Base-by-base conservation (phyloP, 2,797 vertebrate species). In the Ctenopoma multispine region DNA sequence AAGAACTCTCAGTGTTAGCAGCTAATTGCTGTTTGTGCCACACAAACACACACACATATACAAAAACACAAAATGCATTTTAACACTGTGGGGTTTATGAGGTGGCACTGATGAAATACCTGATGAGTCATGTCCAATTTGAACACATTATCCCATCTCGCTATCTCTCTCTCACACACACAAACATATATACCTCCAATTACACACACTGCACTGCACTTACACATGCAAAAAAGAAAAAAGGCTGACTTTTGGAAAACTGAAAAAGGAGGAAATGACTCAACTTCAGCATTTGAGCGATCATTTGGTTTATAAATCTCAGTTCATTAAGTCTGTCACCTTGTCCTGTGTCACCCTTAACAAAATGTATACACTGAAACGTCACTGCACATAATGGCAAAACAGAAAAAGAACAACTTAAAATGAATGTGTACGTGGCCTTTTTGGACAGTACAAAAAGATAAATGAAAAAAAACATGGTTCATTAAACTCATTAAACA, bases 51-150 rank as follows among this genome's bases (percentile, higher is more conserved):
- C 46, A 76, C 72, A 59, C 34, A n/a, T 36, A 63, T 9, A 65
- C 34, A 68, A 36, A 60, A 14, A 72, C 41, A 66, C 7, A 54
- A 41, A 67, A 67, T 23, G 46, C 57, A 43, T 48, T 77, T 51
- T 66, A 65, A 69, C 55, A 72, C 55, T 14, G 54, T 58, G 55
- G 27, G 65, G 55, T 84, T 89, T 85, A 83, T 88, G 87, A 75
- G 69, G 66, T 75, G 69, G 83, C 74, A 86, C 87, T 84, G 83
- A 89, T 90, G 72, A 88, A 88, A 89, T 84, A 84, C 58, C 62
- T 69, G 77, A 84, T 89, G 85, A 89, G 64, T 86, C 86, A 89
- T 78, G 74, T 83, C 84, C 72, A 84, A 86, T 85, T 76, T 80
- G 40, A 77, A 69, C 58, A 69, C 67, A 73, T 73, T 76, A 79